Percentiles rank a stretch among this genome's conserved stretches.
These are phyloP conservation scores for Pseudococcus jackbeardsleyi DNA, from an alignment of 2,888 invertebrate species.

Conservation along the genomic window DNA sequence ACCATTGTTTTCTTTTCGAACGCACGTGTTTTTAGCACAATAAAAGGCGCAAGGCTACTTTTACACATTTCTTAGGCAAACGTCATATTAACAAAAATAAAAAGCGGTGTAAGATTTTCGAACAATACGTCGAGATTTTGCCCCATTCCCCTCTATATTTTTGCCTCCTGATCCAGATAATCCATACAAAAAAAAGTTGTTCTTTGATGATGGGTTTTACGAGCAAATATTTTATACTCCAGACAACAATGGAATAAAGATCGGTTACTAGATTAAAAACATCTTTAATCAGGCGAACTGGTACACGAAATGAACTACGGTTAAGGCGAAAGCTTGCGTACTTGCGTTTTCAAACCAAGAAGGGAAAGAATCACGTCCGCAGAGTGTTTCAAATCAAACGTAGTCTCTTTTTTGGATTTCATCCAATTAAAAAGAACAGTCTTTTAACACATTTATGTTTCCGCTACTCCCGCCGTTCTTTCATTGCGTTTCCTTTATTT, in stretches of 20 bases:
- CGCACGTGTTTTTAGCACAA: conserved; percentile 41
- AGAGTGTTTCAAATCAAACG: background rate
- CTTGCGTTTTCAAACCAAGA: background rate
- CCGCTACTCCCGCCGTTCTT: background rate
- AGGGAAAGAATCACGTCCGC: background rate
- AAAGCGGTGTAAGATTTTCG: conserved; percentile 12
- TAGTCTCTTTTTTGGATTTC: background rate
- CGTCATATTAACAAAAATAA: conserved; percentile 18
- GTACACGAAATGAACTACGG: conserved; percentile 6
- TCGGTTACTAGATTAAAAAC: conserved; percentile 29
- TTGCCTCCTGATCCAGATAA: background rate
- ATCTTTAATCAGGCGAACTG: conserved; percentile 18
- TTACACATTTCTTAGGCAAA: conserved; percentile 30
- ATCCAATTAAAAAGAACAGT: background rate
- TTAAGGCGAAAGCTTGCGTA: background rate
- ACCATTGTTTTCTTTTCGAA: conserved; percentile 37
- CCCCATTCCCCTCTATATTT: background rate
- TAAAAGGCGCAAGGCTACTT: conserved; percentile 38
- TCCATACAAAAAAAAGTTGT: conserved; percentile 1
- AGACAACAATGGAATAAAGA: conserved; percentile 30
- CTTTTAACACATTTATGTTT: background rate
- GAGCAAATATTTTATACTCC: background rate
- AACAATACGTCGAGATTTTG: conserved; percentile 26
- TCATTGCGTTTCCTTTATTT: background rate
- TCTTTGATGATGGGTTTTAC: conserved; percentile 24